Evolutionary conservation across 2,888 invertebrate genomes (phyloP), one percentile per base, ranked within the genome.

Genomic region (Elysia crispata): DNA sequence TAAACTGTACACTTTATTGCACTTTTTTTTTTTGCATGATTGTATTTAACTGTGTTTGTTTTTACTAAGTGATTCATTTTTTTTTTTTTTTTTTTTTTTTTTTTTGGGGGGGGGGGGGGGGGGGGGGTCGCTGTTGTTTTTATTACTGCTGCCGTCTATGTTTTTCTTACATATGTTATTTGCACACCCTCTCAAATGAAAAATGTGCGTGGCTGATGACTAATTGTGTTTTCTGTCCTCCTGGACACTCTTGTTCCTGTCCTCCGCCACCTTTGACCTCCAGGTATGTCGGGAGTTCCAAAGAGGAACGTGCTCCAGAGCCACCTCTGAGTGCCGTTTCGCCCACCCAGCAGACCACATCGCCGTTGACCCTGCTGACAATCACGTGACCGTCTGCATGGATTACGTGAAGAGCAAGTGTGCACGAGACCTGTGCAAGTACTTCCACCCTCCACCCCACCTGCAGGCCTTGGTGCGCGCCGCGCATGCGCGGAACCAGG

Each of bases 391-490:
- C 95, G 97, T 98, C 95, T 98, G 98, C 97, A 98, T 98, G 97
- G 98, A 98, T 95, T 97, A 97, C 95, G 96, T 98, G 84, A 91
- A 92, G 88, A 91, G 91, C 84, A 91, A 92, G 95, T 98, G 98
- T 96, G 95, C 96, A 95, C 97, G 98, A 95, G 97, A 97, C 95
- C 97, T 97, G 95, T 98, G 98, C 96, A 97, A 97, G 95, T 98
- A 98, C 97, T 98, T 97, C 96, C 98, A 98, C 95, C 98, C 98
- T 95, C 98, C 98, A 95, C 96, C 97, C 95, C 98, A 98, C 96
- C 97, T 98, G 95, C 96, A 95, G 89, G 90, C 90, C 72, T 95
- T 95, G 89, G 90, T 91, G 82, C 91, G 91, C 86, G 97, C 97
- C 95, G 88, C 90, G 84, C 97, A 97, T 95, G 91, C 92, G 88